Base-by-base conservation (phyloP, 2,888 invertebrate genomes). In the Agrochola lychnidis region DNA sequence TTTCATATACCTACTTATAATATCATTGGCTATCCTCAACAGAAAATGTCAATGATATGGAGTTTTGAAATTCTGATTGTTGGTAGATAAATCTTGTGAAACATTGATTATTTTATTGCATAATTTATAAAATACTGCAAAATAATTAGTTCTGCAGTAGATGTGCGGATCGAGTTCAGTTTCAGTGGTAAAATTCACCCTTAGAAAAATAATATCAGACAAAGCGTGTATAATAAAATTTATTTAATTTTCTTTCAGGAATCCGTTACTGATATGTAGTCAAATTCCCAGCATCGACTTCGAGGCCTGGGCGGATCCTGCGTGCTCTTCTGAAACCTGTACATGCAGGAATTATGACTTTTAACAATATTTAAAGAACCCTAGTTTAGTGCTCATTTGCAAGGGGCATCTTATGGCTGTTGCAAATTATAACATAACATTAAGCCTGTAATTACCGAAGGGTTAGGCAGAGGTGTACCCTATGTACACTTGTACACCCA, bases 201-300 rank as follows among this genome's bases (percentile, higher is more conserved):
- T 22, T 51, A 16, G 30, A 1, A 30, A 67, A 22, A 9, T 30
- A 14, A 22, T 30, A 19, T 22, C 7, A 22, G 6, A 22, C 2
- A 30, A 48, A 48, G 7, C 14, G 48, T 36, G 14, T 30, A 7
- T 25, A 25, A 12, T 30, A 48, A 66, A 25, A 30, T 36, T 0
- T 36, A 16, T 22, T 22, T 3, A 9, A 51, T 72, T 81, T 57
- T 14, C 0, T 81, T 82, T 4, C 56, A 82, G 82, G 19, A 82
- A 82, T 42, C 82, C 77, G 0, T 25, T 73, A 48, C 14, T 70
- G 14, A 40, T 61, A 22, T 82, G 82, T 63, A 2, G 36, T 22
- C 19, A 64, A 6, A 73, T 82, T 19, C 25, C 67, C 2, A 53
- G 72, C 14, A 73, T 81, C 6, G 25, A 82, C 63, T 70, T 81